Base-by-base conservation (phyloP, 2,113 vertebrate genomes). In the Cairina moschata region DNA sequence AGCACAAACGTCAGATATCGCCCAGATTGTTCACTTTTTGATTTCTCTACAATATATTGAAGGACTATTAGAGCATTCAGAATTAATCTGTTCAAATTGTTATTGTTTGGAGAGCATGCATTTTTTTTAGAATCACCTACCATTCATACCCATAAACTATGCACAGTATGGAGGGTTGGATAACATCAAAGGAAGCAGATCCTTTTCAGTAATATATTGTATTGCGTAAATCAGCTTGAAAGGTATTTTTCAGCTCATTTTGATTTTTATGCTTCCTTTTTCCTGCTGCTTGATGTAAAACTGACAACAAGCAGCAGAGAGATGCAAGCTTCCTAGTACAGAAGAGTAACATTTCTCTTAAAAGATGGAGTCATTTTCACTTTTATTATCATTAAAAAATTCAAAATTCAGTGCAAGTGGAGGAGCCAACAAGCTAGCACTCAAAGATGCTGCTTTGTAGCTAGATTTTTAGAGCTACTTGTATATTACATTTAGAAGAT, bases 201-300 rank as follows among this genome's bases (percentile, higher is more conserved):
- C 36, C 65, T 94, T 94, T 92, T 78, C 52, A 84, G 90, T 86
- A 82, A 95, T 88, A 55, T 56, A 93, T 85, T 7, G 23, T 72
- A 93, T 96, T 96, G 87, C 1, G 14, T 84, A 79, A 95, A 94
- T 96, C 93, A 96, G 62, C 88, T 91, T 93, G 95, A 95, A 96
- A 93, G 88, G 86, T 79, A 90, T 95, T 96, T 96, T 95, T 91
- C 86, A 90, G 88, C 60, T 93, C 76, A 90, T 97, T 96, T 94
- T 95, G 92, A 95, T 86, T 96, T 94, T 96, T 95, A 95, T 96
- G 93, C 77, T 90, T 95, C 86, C 90, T 94, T 96, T 93, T 95
- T 73, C 88, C 95, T 88, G 83, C 95, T 94, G 96, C 77, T 96
- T 92, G 93, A 96, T 84, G 77, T 91, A 95, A 96, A 96, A 96